Conservation (phyloP, 2,113 vertebrate genomes). For the Cisticola juncidis region DNA sequence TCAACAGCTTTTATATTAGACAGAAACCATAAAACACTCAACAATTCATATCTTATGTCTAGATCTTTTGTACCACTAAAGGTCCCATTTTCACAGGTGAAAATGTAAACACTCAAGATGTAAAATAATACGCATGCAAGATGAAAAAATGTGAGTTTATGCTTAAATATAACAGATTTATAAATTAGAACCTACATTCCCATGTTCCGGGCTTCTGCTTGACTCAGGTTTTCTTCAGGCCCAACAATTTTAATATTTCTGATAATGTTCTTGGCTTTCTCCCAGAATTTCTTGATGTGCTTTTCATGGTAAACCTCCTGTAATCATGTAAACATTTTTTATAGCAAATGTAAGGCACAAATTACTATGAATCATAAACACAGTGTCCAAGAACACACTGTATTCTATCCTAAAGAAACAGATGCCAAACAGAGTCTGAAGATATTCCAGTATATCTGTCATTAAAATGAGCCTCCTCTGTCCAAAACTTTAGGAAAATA, state of each 20-base stretch:
- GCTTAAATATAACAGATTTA: neutral
- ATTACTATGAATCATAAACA: neutral
- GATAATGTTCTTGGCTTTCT: conserved; percentile 85
- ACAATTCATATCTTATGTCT: neutral
- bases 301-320: conserved; percentile 99
- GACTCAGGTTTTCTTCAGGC: conserved; percentile 92
- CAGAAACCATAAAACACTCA: neutral
- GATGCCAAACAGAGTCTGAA: neutral
- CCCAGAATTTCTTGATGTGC: conserved; percentile 93
- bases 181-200: conserved; percentile 85
- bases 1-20: neutral
- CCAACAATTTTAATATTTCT: conserved; percentile 91
- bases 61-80: neutral
- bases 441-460: neutral
- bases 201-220: conserved; percentile 97
- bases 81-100: neutral
- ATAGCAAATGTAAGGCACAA: conserved; percentile 5
- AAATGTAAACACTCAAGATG: neutral
- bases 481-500: neutral
- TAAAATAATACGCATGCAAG: neutral
- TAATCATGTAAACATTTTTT: conserved; percentile 49
- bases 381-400: conserved; percentile 6
- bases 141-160: neutral
- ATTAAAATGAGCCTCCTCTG: neutral
- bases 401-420: conserved; percentile 7